Conservation (phyloP, 2,113 vertebrate genomes). For the Pitta sordida region DNA sequence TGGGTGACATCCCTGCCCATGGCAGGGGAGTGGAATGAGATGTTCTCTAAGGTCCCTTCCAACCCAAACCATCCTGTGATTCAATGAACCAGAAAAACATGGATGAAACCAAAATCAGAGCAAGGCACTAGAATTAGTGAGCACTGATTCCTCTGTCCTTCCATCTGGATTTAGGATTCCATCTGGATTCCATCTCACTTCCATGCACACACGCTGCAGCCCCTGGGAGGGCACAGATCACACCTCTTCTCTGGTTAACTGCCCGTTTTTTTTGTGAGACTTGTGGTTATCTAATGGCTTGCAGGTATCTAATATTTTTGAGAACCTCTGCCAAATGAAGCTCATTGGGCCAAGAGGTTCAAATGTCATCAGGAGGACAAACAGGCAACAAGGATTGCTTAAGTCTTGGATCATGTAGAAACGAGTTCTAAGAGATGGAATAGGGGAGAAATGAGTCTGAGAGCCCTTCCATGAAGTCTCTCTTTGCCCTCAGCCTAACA, state of each 20-base stretch:
- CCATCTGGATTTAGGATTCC: not conserved
- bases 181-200: not conserved
- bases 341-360: not conserved
- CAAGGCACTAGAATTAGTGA: not conserved
- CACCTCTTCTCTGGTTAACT: not conserved
- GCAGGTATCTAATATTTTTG: not conserved
- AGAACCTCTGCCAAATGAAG: not conserved
- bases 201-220: not conserved
- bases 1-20: not conserved
- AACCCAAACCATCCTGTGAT: no score
- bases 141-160: not conserved
- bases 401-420: not conserved
- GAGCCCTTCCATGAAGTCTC: not conserved
- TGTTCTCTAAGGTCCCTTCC: not conserved
- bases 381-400: not conserved
- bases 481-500: not conserved
- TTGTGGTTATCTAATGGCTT: not conserved
- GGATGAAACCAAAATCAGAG: not conserved
- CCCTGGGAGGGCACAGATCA: not conserved
- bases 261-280: not conserved
- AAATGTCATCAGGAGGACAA: not conserved
- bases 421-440: not conserved
- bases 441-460: not conserved
- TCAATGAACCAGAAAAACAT: no score
- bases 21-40: not conserved